A percentile compares a stretch with the other conserved stretches of the same genome.
Conservation (phyloP, 1,140 invertebrate species). For the Liolophura sinensis region DNA sequence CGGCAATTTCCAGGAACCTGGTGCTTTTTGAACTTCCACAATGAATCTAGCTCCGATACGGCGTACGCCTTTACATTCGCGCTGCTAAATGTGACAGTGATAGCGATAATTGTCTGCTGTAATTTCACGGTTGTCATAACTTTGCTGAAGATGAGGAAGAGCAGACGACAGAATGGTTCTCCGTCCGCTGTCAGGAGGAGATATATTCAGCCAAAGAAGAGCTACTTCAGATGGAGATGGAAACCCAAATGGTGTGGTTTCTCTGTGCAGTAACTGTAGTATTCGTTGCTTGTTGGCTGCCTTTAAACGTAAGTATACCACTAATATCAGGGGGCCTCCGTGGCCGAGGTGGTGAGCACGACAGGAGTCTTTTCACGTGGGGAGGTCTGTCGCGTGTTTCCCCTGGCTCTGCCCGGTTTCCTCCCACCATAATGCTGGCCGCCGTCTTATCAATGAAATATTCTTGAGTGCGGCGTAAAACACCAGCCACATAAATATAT, state of each 20-base stretch:
- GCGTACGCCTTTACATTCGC: slow-evolving; percentile 49
- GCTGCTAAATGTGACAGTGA: slow-evolving; percentile 46
- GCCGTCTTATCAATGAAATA: no score
- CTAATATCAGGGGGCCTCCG: no score
- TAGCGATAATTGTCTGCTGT: slow-evolving; percentile 45
- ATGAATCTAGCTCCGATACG: slow-evolving; percentile 38
- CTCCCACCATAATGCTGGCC: no score
- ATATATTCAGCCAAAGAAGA: slow-evolving; percentile 18
- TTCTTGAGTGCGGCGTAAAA: no score
- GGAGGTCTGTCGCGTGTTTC: no score
- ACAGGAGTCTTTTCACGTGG: no score
- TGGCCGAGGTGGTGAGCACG: no score
- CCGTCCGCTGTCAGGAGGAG: slow-evolving; percentile 16
- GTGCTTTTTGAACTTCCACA: slow-evolving; percentile 60
- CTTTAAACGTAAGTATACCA: slow-evolving; percentile 55
- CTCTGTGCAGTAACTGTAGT: slow-evolving; percentile 58
- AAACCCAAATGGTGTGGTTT: slow-evolving; percentile 59
- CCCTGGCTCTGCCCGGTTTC: no score
- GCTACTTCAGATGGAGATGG: slow-evolving; percentile 47
- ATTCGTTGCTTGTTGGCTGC: slow-evolving; percentile 57
- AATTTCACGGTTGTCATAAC: slow-evolving; percentile 50
- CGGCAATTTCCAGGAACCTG: slow-evolving; percentile 57
- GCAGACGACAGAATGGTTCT: slow-evolving; percentile 26
- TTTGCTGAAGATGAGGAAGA: slow-evolving; percentile 44
- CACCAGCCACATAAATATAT: no score